Evolutionary conservation across 2,113 vertebrate genomes (phyloP), one percentile per base, ranked within the genome.

Genomic region (Cheilinus undulatus): DNA sequence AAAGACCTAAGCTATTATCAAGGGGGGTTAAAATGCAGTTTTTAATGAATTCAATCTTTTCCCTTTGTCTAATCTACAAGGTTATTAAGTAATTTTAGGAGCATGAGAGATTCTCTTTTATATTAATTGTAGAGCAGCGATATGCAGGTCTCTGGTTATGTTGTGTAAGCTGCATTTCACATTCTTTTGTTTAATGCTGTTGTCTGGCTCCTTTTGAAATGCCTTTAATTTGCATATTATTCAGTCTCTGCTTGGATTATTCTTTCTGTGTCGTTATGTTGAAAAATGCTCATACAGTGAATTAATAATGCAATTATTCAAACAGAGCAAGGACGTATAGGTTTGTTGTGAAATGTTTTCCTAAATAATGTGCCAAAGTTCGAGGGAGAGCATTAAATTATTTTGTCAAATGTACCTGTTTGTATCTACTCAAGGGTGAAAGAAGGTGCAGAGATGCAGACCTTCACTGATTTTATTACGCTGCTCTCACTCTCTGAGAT

Each of bases 221-320:
- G 69, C 28, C 48, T 46, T 20, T 40, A 42, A 88, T 86, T 87
- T 87, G 69, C 80, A 86, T 86, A 77, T 83, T 80, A 69, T 72
- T 83, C 53, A n/a, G 45, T 66, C 46, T 58, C 65, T 49, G 57
- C 66, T 50, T 34, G 58, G 67, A 52, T 66, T 80, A 24, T 73
- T 32, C 53, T 70, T 66, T 73, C 67, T 65, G 48, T 53, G 50
- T 63, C 58, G 30, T 32, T 71, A 68, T 69, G 66, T 73, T 45
- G 62, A 72, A 69, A 61, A 68, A 60, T 46, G 30, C 57, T 59
- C 57, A 50, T 24, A 42, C 50, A 1, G 17, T 26, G 58, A 30
- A 61, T 82, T 73, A 68, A 80, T 80, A 71, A 79, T 53, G 51
- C 38, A 68, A 73, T 59, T 49, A 40, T 53, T 68, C 36, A n/a